Percentiles rank a stretch among this genome's conserved stretches.
phyloP scores from a whole-genome alignment of 2,888 invertebrate species.

The Coecobrya sp. region DNA sequence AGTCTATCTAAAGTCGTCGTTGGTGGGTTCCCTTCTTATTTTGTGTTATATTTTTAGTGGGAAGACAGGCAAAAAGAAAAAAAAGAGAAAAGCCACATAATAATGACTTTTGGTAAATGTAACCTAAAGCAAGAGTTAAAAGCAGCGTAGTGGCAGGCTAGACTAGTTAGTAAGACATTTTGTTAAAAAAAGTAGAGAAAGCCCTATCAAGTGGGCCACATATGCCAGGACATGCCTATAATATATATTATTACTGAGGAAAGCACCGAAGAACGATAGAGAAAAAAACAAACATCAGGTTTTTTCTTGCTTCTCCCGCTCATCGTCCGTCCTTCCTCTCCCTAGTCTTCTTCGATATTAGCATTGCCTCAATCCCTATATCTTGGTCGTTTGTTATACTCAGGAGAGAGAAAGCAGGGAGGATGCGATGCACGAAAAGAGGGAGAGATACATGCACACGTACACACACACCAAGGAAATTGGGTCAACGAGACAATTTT shows the following conservation, averaged over 20 bases:
- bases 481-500: conserved; percentile 82
- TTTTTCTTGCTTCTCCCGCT: conserved; percentile 14
- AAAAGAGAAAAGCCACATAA: conserved; percentile 64
- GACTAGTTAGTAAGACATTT: background rate
- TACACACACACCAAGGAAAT: conserved; percentile 59
- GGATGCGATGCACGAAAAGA: background rate
- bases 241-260: background rate
- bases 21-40: background rate
- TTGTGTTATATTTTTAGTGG: conserved; percentile 31
- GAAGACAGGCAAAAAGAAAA: conserved; percentile 13
- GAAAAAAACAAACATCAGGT: conserved; percentile 60
- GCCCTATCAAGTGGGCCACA: conserved; percentile 29
- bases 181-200: conserved; percentile 3
- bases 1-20: background rate
- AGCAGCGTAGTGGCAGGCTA: background rate
- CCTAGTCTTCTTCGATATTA: conserved; percentile 29
- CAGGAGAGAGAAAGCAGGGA: conserved; percentile 27
- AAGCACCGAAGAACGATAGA: background rate
- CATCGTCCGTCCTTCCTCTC: background rate
- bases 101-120: conserved; percentile 67
- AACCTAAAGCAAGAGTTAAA: conserved; percentile 54
- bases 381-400: conserved; percentile 47
- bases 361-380: conserved; percentile 62
- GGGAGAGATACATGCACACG: background rate
- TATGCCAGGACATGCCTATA: conserved; percentile 38